These are phyloP conservation scores for Anser cygnoides DNA, from an alignment of 2,113 vertebrate genomes.

Conservation along the genomic window DNA sequence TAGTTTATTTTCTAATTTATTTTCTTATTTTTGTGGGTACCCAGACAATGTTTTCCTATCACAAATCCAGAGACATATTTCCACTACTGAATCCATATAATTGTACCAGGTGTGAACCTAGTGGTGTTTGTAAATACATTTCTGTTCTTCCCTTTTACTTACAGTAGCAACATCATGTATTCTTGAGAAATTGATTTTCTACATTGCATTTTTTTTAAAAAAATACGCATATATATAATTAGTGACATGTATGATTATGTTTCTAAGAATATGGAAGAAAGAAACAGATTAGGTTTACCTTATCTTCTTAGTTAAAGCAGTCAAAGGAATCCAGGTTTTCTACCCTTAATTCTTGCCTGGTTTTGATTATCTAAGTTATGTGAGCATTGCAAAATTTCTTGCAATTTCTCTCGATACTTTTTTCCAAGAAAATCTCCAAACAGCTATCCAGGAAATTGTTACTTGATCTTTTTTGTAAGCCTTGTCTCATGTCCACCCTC, in stretches of 20 bases:
- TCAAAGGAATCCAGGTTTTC: neutral
- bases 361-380: neutral
- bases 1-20: constrained; percentile 1
- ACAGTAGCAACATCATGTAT: neutral
- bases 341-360: neutral
- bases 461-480: neutral
- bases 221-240: neutral
- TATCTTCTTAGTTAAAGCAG: neutral
- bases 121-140: constrained; percentile 6
- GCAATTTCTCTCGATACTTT: neutral
- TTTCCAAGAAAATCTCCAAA: neutral
- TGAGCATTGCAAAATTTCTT: neutral
- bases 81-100: neutral
- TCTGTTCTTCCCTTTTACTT: neutral
- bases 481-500: neutral
- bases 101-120: neutral
- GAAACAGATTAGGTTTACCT: neutral
- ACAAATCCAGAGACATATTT: neutral
- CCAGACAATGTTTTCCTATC: neutral
- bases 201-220: neutral
- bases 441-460: neutral
- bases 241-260: neutral
- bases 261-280: neutral
- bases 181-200: neutral
- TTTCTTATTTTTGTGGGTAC: neutral